These are phyloP conservation scores for Spicauda simplicius DNA, from an alignment of 2,888 invertebrate species.

Conservation along the genomic window DNA sequence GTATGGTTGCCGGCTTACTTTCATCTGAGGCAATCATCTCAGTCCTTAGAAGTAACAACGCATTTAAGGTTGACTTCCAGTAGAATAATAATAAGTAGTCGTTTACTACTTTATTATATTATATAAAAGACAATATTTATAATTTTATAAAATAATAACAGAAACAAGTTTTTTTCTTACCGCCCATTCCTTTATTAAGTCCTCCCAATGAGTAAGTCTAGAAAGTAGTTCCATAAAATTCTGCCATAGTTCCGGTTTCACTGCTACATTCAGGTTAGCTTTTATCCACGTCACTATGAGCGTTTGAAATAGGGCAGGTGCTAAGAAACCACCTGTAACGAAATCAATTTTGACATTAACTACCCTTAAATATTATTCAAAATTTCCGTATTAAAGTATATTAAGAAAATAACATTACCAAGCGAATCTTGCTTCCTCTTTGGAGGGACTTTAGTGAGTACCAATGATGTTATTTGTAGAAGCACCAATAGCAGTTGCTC, in stretches of 20 bases:
- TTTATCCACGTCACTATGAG: conserved; percentile 99
- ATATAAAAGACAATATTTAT: too few relatives aligned
- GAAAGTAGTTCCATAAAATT: conserved; percentile 94
- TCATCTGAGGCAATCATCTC: too few relatives aligned
- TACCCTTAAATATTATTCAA: not conserved
- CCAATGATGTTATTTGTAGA: conserved; percentile 95
- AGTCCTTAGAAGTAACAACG: too few relatives aligned
- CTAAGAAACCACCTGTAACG: conserved; percentile 88
- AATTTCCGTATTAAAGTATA: not conserved
- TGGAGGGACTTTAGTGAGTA: conserved; percentile 91
- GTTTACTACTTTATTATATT: too few relatives aligned
- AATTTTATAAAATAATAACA: too few relatives aligned
- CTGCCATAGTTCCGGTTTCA: conserved; percentile 96
- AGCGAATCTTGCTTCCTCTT: conserved; percentile 90
- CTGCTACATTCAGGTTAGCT: conserved; percentile 96
- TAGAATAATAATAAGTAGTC: too few relatives aligned
- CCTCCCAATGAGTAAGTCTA: conserved; percentile 96
- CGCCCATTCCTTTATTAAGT: conserved; percentile 97
- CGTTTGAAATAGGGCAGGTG: conserved; percentile 95
- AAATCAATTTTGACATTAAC: not conserved
- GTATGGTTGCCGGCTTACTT: too few relatives aligned
- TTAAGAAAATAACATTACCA: conserved; percentile 62
- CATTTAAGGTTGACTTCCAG: too few relatives aligned
- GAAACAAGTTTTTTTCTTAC: conserved; percentile 80
- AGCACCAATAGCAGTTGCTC: conserved; percentile 94